These are phyloP conservation scores for Drosophila subpulchrella DNA, from an alignment of 1,140 invertebrate species.

Conservation along the genomic window DNA sequence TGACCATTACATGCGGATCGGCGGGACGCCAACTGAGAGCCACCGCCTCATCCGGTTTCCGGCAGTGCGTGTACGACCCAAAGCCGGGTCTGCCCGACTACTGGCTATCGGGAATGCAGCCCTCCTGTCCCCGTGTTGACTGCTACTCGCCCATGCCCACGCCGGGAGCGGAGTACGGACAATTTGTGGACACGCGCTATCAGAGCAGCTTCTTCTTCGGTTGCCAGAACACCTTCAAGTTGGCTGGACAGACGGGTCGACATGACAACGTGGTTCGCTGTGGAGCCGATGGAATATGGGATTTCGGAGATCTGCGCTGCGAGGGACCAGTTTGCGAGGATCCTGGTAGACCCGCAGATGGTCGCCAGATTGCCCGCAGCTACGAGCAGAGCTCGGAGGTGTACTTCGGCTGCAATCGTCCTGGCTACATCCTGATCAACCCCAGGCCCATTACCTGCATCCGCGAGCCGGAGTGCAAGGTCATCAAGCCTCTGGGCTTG, in stretches of 20 bases:
- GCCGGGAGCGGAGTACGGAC: conserved; percentile 96
- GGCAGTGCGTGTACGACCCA: conserved; percentile 98
- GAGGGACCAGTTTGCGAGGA: conserved; percentile 98
- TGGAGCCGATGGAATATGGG: conserved; percentile 96
- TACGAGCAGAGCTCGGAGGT: conserved; percentile 97
- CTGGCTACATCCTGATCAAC: conserved; percentile 97
- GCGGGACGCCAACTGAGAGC: conserved; percentile 91
- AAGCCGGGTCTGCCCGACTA: conserved; percentile 95
- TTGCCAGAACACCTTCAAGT: conserved; percentile 97
- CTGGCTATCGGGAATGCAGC: conserved; percentile 94
- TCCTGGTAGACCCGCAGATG: conserved; percentile 96
- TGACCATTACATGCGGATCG: conserved; percentile 92
- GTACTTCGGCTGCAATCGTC: conserved; percentile 94
- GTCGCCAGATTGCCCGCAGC: conserved; percentile 93
- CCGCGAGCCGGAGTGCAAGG: conserved; percentile 96
- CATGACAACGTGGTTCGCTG: conserved; percentile 97
- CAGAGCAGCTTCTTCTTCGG: conserved; percentile 98
- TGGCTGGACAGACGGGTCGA: conserved; percentile 95
- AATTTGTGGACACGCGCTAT: conserved; percentile 94
- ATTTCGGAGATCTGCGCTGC: conserved; percentile 97
- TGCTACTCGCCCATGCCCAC: conserved; percentile 94
- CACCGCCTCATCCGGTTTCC: conserved; percentile 92
- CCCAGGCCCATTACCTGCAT: conserved; percentile 95
- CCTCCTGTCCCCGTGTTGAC: conserved; percentile 93
- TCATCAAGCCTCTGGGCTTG: conserved; percentile 95